Conservation (phyloP, 2,113 vertebrate genomes). For the Vidua macroura region DNA sequence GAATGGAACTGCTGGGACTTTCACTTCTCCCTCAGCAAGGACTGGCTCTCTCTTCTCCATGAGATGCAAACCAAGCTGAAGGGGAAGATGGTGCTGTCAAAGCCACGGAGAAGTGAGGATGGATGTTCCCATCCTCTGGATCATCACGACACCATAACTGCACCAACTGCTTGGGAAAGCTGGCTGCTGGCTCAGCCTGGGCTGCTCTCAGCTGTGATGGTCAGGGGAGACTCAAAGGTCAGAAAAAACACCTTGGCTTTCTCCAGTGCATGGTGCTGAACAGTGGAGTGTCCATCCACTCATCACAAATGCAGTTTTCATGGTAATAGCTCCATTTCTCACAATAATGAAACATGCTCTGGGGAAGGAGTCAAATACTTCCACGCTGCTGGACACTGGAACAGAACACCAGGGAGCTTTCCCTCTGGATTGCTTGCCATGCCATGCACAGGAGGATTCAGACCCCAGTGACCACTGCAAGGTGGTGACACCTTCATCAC, state of each 20-base stretch:
- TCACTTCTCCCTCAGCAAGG: neutral
- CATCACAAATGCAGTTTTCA: neutral
- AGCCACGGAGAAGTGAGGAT: neutral
- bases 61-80: neutral
- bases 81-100: neutral
- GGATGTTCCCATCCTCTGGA: neutral
- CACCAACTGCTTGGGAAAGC: neutral
- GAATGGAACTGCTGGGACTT: neutral
- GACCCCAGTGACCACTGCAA: neutral
- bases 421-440: neutral
- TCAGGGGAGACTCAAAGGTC: neutral
- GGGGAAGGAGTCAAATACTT: neutral
- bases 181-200: neutral
- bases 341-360: neutral
- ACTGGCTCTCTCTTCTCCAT: neutral
- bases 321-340: neutral
- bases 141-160: fast-evolving
- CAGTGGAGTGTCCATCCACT: neutral
- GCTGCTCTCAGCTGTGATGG: neutral
- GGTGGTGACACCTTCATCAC: neutral
- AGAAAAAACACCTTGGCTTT: neutral
- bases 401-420: neutral
- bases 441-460: neutral
- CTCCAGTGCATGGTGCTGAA: neutral
- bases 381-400: neutral